Conservation (phyloP, 2,113 vertebrate species). For the Cyanistes caeruleus region DNA sequence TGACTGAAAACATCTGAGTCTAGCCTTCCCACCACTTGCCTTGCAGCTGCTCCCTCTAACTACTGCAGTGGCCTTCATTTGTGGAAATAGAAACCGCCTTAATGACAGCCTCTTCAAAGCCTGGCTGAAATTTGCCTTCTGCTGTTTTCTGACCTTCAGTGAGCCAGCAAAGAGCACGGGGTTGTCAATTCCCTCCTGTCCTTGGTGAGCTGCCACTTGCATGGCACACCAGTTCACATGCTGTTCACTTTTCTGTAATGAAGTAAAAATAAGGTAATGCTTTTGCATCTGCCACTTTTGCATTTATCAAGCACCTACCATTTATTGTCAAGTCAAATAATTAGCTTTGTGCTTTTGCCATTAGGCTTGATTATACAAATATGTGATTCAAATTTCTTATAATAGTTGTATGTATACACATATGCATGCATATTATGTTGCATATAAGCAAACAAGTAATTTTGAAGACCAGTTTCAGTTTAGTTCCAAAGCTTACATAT, state of each 20-base stretch:
- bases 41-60: background rate
- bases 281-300: background rate
- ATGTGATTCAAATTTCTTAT: background rate
- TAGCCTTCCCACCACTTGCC: background rate
- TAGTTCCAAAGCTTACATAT: background rate
- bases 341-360: background rate
- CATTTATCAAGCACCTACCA: background rate
- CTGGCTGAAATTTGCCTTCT: background rate
- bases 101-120: background rate
- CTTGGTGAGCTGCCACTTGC: background rate
- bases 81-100: slow-evolving; percentile 2
- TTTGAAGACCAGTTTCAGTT: background rate
- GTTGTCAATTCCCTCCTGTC: background rate
- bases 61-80: background rate
- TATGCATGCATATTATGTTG: background rate
- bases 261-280: background rate
- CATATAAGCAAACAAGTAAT: background rate
- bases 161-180: background rate
- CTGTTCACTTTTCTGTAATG: background rate
- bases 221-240: background rate
- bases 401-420: background rate
- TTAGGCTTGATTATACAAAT: background rate
- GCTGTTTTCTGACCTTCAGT: background rate
- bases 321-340: background rate
- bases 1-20: background rate